phyloP scores from a whole-genome alignment of 2,113 vertebrate genomes.

The Camarhynchus parvulus region DNA sequence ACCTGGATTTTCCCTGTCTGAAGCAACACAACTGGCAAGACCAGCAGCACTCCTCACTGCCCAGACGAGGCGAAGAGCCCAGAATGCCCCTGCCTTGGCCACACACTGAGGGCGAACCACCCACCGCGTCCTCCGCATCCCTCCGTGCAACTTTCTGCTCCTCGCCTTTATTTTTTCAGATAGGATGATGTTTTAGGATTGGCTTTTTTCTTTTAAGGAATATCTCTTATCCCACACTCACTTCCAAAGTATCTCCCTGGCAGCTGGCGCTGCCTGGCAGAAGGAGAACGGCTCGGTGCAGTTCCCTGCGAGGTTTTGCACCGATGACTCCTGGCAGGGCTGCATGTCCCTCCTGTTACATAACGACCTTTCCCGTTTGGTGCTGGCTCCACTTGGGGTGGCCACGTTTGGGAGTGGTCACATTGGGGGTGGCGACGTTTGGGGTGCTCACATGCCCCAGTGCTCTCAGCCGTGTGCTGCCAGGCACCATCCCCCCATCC shows the following conservation, averaged over 20 bases:
- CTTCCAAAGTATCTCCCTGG: not conserved
- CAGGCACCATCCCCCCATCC: not conserved
- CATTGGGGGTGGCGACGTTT: not conserved
- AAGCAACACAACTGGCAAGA: not conserved
- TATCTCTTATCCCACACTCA: not conserved
- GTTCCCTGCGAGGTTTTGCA: not conserved
- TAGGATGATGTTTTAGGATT: not conserved
- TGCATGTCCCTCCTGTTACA: slow-evolving; percentile 31
- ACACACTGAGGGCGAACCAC: not conserved
- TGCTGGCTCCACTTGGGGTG: not conserved
- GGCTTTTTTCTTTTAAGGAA: not conserved
- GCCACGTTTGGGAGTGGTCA: not conserved
- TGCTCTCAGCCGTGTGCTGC: not conserved
- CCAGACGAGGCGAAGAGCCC: fast-evolving
- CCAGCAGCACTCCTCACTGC: not conserved
- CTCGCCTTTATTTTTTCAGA: not conserved
- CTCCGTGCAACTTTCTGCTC: not conserved
- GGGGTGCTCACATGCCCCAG: fast-evolving
- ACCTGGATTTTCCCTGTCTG: not conserved
- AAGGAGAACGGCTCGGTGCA: not conserved
- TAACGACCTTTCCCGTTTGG: not conserved
- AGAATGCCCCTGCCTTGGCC: fast-evolving
- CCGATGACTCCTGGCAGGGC: slow-evolving; percentile 22
- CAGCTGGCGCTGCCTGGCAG: not conserved
- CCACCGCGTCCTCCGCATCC: fast-evolving